A percentile compares a stretch with the other conserved stretches of the same genome.
These are phyloP conservation scores for Boloria euphrosyne DNA, from an alignment of 2,888 invertebrate genomes.

Conservation along the genomic window DNA sequence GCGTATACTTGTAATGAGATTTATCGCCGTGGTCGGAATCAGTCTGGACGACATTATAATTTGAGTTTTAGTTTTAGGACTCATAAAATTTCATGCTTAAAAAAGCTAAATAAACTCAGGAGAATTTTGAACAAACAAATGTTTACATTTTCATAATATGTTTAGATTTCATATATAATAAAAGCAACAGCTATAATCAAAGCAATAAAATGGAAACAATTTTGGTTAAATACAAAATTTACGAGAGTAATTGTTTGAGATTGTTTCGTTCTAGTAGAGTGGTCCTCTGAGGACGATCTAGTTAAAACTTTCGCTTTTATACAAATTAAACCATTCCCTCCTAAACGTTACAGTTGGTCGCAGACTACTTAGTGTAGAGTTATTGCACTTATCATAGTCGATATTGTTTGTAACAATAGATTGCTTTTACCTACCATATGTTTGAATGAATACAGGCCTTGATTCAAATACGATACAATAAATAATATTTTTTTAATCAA, in stretches of 20 bases:
- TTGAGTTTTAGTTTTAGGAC: no score
- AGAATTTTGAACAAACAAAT: no score
- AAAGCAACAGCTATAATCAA: conserved; percentile 11
- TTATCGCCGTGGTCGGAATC: no score
- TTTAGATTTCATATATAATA: conserved; percentile 3
- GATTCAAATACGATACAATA: no score
- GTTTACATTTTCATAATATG: neutral
- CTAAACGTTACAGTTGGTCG: conserved; percentile 26
- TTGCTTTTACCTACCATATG: neutral
- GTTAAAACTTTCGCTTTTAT: conserved; percentile 46
- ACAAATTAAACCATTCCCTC: conserved; percentile 34
- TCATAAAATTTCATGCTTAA: no score
- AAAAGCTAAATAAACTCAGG: no score
- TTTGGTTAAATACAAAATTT: conserved; percentile 34
- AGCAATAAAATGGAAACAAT: conserved; percentile 31
- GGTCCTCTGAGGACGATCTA: conserved; percentile 38
- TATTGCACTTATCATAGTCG: neutral
- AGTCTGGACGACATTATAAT: no score
- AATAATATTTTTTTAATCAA: no score
- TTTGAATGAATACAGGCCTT: no score
- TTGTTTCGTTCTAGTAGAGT: conserved; percentile 37
- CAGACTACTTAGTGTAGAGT: conserved; percentile 2
- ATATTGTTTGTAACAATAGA: neutral
- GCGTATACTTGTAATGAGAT: no score
- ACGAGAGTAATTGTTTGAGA: conserved; percentile 42